phyloP scores from a whole-genome alignment of 2,113 vertebrate species.

The Lichenostomus cassidix region DNA sequence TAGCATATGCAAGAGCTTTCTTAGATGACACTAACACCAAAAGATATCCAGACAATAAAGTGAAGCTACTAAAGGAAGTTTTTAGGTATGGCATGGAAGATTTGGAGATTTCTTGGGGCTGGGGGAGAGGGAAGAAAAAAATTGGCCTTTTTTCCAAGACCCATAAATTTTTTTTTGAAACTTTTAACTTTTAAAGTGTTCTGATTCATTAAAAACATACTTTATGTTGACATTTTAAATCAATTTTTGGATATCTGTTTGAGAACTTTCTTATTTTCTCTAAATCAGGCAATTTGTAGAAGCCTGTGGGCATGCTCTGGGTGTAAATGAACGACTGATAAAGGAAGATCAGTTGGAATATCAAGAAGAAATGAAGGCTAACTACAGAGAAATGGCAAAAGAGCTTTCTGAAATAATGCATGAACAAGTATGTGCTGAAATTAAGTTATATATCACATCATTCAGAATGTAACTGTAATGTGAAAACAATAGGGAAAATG shows the following conservation, averaged over 20 bases:
- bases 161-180: background rate
- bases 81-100: constrained; percentile 82
- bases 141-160: background rate
- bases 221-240: background rate
- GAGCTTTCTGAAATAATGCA: constrained; percentile 97
- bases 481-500: background rate
- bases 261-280: background rate
- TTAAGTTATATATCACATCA: background rate
- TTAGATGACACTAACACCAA: constrained; percentile 92
- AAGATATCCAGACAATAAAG: constrained; percentile 96
- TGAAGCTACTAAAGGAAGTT: constrained; percentile 95
- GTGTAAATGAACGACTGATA: constrained; percentile 92
- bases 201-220: background rate
- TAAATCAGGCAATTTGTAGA: constrained; percentile 92
- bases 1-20: constrained; percentile 96
- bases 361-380: constrained; percentile 98
- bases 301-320: constrained; percentile 91
- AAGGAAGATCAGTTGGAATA: constrained; percentile 98
- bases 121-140: background rate
- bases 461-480: background rate
- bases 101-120: background rate
- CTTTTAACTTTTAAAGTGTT: background rate
- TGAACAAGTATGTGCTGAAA: constrained; percentile 82
- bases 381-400: constrained; percentile 91
- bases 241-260: background rate